phyloP scores from a whole-genome alignment of 2,797 vertebrate genomes.

The Orientallactaga sibirica region DNA sequence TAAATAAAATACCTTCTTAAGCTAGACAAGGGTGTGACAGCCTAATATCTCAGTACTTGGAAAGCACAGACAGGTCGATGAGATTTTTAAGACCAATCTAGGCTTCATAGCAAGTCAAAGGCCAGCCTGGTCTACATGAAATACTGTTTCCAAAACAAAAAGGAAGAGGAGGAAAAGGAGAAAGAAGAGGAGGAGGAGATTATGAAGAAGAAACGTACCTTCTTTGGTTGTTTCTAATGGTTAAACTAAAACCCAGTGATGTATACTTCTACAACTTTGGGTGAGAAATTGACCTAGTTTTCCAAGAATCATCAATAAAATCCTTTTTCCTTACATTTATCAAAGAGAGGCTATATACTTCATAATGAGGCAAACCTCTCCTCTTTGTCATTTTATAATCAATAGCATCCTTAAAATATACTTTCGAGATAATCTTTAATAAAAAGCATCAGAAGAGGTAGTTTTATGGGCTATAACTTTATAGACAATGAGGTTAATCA shows the following conservation, averaged over 20 bases:
- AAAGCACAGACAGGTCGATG: neutral
- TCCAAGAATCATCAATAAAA: constrained; percentile 55
- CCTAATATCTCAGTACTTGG: neutral
- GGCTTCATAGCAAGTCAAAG: neutral
- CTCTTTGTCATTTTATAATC: constrained; percentile 70
- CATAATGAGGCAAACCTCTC: constrained; percentile 66
- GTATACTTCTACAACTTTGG: neutral
- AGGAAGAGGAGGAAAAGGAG: no score
- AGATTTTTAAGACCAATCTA: neutral
- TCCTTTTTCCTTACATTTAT: constrained; percentile 49
- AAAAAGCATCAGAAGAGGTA: constrained; percentile 69
- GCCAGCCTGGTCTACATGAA: neutral
- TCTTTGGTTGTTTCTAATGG: neutral
- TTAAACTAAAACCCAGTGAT: constrained; percentile 53
- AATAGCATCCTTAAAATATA: constrained; percentile 70
- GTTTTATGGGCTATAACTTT: constrained; percentile 74
- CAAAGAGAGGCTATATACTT: constrained; percentile 54
- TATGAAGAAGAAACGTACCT: neutral
- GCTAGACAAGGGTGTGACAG: no score
- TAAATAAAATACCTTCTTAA: neutral
- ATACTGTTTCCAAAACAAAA: neutral
- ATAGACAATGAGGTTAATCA: constrained; percentile 75
- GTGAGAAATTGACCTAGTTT: constrained; percentile 47
- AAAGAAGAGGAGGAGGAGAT: no score
- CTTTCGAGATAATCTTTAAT: constrained; percentile 65